These are phyloP conservation scores for Campoplex capitator DNA, from an alignment of 2,888 invertebrate genomes.

Conservation along the genomic window DNA sequence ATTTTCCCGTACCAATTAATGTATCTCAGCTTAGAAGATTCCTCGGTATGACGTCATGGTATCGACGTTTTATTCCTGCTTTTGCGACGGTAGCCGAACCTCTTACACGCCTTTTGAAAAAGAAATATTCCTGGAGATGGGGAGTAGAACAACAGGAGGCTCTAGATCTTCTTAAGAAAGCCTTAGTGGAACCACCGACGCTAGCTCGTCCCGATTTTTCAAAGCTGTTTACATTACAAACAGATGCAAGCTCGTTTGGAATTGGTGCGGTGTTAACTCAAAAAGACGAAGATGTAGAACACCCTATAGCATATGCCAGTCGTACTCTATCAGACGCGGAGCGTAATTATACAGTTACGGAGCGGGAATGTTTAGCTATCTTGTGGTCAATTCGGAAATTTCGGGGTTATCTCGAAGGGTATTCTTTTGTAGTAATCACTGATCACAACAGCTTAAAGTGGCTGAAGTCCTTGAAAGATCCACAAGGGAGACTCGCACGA, in stretches of 20 bases:
- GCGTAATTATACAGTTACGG: constrained; percentile 63
- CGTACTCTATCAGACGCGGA: constrained; percentile 53
- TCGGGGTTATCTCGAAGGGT: constrained; percentile 54
- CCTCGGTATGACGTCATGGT: constrained; percentile 38
- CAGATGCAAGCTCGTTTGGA: constrained; percentile 67
- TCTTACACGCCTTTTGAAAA: constrained; percentile 2
- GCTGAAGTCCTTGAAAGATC: constrained; percentile 14
- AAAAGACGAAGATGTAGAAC: constrained; percentile 41
- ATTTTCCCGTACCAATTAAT: neutral
- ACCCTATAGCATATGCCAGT: constrained; percentile 64
- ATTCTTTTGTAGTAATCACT: constrained; percentile 69
- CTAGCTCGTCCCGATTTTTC: constrained; percentile 36
- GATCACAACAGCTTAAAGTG: constrained; percentile 69
- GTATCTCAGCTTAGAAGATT: neutral
- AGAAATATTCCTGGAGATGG: constrained; percentile 36
- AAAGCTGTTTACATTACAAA: constrained; percentile 55
- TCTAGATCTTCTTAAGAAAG: neutral
- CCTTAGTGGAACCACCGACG: neutral
- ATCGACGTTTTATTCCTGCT: constrained; percentile 10
- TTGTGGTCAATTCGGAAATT: constrained; percentile 62
- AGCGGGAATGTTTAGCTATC: constrained; percentile 67
- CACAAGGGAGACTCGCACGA: constrained; percentile 22
- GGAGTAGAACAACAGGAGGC: neutral
- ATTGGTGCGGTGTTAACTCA: constrained; percentile 61
- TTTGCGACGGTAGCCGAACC: constrained; percentile 12